These are phyloP conservation scores for Pristionchus entomophagus DNA, from an alignment of 2,888 invertebrate species.

Conservation along the genomic window DNA sequence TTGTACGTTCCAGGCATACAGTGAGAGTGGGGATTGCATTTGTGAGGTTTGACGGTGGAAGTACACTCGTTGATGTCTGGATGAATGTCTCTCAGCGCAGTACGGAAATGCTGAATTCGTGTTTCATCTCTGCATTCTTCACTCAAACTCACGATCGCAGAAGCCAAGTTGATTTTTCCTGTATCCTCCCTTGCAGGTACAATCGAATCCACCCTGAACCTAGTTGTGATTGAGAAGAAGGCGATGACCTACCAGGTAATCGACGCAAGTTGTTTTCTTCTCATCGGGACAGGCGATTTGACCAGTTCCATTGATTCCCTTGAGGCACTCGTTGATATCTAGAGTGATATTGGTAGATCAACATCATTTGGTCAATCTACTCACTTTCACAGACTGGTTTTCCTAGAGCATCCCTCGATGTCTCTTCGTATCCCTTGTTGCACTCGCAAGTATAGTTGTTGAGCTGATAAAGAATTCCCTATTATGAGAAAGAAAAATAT, in stretches of 20 bases:
- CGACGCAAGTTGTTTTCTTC: neutral
- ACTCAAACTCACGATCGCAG: neutral
- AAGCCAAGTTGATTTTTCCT: neutral
- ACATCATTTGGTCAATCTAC: neutral
- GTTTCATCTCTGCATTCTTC: neutral
- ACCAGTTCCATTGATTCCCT: slow-evolving; percentile 19
- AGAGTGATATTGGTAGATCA: neutral
- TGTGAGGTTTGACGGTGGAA: slow-evolving; percentile 32
- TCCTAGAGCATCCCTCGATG: neutral
- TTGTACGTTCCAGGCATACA: slow-evolving; percentile 39
- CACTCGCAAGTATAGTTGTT: slow-evolving; percentile 38
- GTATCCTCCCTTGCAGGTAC: neutral
- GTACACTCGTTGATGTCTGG: slow-evolving; percentile 44
- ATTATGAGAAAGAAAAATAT: neutral
- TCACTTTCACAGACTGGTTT: slow-evolving; percentile 42
- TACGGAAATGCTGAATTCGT: slow-evolving; percentile 18
- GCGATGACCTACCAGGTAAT: neutral
- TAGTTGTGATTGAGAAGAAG: neutral
- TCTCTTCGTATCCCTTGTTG: neutral
- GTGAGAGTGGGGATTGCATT: slow-evolving; percentile 1
- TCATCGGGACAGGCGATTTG: neutral
- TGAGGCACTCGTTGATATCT: slow-evolving; percentile 36
- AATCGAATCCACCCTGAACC: neutral
- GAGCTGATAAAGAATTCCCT: neutral
- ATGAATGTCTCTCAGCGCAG: neutral